These are phyloP conservation scores for Platysternon megacephalum DNA, from an alignment of 2,113 vertebrate genomes.

Conservation along the genomic window DNA sequence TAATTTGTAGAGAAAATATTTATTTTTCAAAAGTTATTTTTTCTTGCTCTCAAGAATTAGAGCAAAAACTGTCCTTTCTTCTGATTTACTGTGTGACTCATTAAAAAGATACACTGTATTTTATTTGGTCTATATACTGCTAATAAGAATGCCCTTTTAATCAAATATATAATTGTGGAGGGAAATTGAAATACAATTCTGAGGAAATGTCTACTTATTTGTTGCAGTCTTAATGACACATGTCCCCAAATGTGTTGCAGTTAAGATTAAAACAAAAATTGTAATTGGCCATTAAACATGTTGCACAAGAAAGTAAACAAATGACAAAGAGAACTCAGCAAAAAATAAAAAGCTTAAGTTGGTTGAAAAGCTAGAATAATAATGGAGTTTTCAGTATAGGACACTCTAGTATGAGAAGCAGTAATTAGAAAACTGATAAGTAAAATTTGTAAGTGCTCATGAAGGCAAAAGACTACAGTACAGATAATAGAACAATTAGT, in stretches of 20 bases:
- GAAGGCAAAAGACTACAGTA: constrained; percentile 33
- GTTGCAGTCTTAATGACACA: constrained; percentile 59
- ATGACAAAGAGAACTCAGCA: constrained; percentile 66
- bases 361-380: constrained; percentile 59
- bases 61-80: background rate
- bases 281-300: constrained; percentile 73
- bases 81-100: background rate
- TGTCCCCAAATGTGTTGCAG: constrained; percentile 62
- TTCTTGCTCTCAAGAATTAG: background rate
- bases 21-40: background rate
- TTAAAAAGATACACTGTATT: background rate
- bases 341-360: constrained; percentile 64
- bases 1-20: background rate
- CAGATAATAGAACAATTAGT: constrained; percentile 66
- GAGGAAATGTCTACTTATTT: constrained; percentile 49
- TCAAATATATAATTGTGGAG: constrained; percentile 28
- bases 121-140: constrained; percentile 4
- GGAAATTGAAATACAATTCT: constrained; percentile 61
- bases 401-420: constrained; percentile 55
- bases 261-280: constrained; percentile 72
- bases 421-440: constrained; percentile 72
- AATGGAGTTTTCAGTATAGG: constrained; percentile 62
- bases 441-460: constrained; percentile 56
- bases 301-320: constrained; percentile 65
- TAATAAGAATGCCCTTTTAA: constrained; percentile 46